A percentile compares a stretch with the other conserved stretches of the same genome.
These are phyloP conservation scores for Neocloeon triangulifer DNA, from an alignment of 1,140 invertebrate species.

Conservation along the genomic window DNA sequence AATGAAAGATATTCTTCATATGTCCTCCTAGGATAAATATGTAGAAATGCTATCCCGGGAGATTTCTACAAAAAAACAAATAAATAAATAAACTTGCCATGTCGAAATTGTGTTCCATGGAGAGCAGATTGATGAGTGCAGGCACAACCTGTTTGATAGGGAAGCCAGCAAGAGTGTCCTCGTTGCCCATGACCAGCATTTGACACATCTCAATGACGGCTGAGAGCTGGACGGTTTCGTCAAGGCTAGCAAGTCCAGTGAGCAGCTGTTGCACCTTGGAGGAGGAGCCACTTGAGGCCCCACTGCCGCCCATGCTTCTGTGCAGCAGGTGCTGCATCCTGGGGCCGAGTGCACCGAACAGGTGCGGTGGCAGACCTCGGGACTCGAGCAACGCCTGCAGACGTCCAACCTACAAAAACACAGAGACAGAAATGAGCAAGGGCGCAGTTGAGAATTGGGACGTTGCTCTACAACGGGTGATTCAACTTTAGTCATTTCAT, in stretches of 20 bases:
- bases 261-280: conserved; percentile 87
- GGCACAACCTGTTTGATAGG: conserved; percentile 95
- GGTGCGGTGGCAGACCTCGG: conserved; percentile 78
- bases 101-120: conserved; percentile 96
- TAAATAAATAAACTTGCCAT: conserved; percentile 34
- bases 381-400: conserved; percentile 81
- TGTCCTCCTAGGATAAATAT: too few species aligned
- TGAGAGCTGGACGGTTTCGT: conserved; percentile 91
- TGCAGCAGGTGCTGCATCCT: conserved; percentile 94
- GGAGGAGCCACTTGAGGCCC: conserved; percentile 29
- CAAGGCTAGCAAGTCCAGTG: conserved; percentile 72
- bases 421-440: too few species aligned
- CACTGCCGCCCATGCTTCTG: conserved; percentile 70
- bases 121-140: conserved; percentile 65
- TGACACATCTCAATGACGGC: conserved; percentile 98
- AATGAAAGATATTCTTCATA: too few species aligned
- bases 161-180: conserved; percentile 94
- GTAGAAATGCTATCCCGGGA: too few species aligned
- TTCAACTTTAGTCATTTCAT: too few species aligned
- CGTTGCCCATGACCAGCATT: conserved; percentile 97
- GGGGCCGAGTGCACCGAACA: conserved; percentile 84
- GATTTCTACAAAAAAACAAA: too few species aligned
- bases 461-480: too few species aligned
- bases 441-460: too few species aligned
- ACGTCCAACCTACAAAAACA: conserved; percentile 51